These are phyloP conservation scores for Blera fallax DNA, from an alignment of 2,888 invertebrate genomes.

Conservation along the genomic window DNA sequence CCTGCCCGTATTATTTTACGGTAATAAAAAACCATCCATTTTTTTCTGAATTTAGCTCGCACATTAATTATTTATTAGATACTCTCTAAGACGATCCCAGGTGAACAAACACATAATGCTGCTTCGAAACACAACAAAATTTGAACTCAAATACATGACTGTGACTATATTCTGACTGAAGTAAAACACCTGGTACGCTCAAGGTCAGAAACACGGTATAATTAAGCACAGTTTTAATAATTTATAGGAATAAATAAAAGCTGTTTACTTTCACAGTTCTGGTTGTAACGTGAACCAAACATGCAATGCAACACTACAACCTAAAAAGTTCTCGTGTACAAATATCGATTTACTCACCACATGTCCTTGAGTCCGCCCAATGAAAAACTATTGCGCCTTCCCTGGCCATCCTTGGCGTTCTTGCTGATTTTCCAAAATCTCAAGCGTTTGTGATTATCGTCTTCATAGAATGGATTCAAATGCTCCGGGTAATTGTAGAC, in stretches of 20 bases:
- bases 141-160: neutral
- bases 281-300: neutral
- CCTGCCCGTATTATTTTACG: neutral
- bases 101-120: neutral
- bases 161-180: neutral
- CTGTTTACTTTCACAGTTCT: neutral
- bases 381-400: constrained; percentile 84
- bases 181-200: neutral
- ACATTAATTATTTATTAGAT: neutral
- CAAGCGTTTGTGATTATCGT: constrained; percentile 85
- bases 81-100: neutral
- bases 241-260: neutral
- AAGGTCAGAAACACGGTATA: neutral
- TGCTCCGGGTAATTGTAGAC: constrained; percentile 89
- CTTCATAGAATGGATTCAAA: constrained; percentile 89
- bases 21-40: neutral
- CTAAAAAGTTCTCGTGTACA: neutral
- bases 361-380: constrained; percentile 85
- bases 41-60: neutral
- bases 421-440: constrained; percentile 84
- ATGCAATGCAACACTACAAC: neutral
- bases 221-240: neutral
- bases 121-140: neutral
- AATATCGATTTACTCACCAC: constrained; percentile 82
- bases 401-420: constrained; percentile 74